Base-by-base conservation (phyloP, 2,888 invertebrate genomes). In the Amblyjoppa fuscipennis region DNA sequence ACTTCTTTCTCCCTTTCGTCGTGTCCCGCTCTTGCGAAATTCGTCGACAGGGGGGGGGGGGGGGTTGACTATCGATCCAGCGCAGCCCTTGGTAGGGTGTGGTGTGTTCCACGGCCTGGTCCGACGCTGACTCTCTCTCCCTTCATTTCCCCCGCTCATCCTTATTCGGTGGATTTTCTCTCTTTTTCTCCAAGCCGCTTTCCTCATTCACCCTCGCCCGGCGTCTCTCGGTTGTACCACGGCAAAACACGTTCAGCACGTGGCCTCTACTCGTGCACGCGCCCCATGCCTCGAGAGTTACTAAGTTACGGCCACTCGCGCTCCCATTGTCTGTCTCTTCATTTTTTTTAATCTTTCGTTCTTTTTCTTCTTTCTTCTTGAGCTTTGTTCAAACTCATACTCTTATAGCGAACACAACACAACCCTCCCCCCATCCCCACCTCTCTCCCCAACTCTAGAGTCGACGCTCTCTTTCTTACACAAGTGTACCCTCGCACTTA, bases 41-140 rank as follows among this genome's bases (percentile, higher is more conserved):
- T 83, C 85, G 83, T 49, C 28, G 75, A 28, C 69, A 16, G 68
- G 28, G 45, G 31, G 49, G 85, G 76, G 87, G 3, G 61, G 28
- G 87, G 90, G 88, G 90, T 89, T 83, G 90, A 82, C 87, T 90
- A 91, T 90, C 90, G 90, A 90, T 90, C 89, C 87, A n/a, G 77
- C 9, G 77, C 45, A 80, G 56, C 70, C 70, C 59, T 76, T 69
- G 41, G 49, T 20, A 82, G 84, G 77, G 82, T 78, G 85, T 84
- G 75, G 83, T 78, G 81, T 90, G 89, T 91, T 89, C 90, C 88
- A 89, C 83, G 83, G 70, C 59, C 71, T 90, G 89, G 89, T 90
- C 89, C 89, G 88, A 88, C 84, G 74, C 77, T 81, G 38, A 4
- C 45, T 28, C 59, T 59, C 28, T 20, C 9, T 59, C 41, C 41